Evolutionary conservation across 92 coral and sea anemone genomes (phyloP), one percentile per base, ranked within the genome.

Genomic region (Micromussa lordhowensis): DNA sequence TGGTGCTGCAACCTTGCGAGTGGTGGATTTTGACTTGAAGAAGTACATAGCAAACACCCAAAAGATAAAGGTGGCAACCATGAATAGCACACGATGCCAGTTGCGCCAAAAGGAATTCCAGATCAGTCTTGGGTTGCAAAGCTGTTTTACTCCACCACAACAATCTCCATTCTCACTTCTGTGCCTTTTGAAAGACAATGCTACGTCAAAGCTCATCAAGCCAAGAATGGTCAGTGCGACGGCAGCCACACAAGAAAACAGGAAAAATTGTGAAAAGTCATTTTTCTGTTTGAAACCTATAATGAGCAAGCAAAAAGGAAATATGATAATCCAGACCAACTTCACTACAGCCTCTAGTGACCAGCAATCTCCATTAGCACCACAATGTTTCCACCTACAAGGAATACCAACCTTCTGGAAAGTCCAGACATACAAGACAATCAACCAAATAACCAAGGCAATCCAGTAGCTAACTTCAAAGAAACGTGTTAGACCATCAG

Each of bases 21-120:
- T 82, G 10, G 96, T 95, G 26, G 96, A 92, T 78, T 96, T 97
- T 34, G 91, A 63, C 83, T 92, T 95, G 93, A 97, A 97, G 91
- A 93, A 97, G 75, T 94, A 91, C 95, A 97, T 89, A 31, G 99
- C 99, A 48, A 97, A 90, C 53, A 93, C 96, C 99, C 99, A 97
- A 90, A 96, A 96, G 53, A 94, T 78, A 66, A 94, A 91, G 63
- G 87, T 85, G 16, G 78, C 91, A 3, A 83, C 74, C 77, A 90
- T 83, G 75, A 87, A 97, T 76, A 91, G 48, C 26, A 93, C 89
- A 58, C 94, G 96, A 83, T 96, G 98, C 58, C 90, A 85, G 90
- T 93, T 94, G 19, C 81, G 77, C 77, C 48, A 58, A 4, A 87
- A 5, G 4, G 24, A 3, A 35, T 18, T 6, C 16, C 51, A 78